phyloP scores from a whole-genome alignment of 2,888 invertebrate genomes.

The Gnatocerus cornutus region DNA sequence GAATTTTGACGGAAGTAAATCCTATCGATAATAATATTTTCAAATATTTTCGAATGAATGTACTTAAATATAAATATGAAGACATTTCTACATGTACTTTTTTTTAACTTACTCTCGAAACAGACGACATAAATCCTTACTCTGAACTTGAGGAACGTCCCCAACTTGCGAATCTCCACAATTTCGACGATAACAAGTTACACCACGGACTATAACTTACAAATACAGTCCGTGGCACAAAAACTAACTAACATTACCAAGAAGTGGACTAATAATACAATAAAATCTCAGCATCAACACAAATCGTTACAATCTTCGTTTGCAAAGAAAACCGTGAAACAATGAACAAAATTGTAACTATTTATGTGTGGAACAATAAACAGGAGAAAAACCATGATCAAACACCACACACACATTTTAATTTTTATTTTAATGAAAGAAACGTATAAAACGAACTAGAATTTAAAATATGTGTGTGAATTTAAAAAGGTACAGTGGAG shows the following conservation, averaged over 20 bases:
- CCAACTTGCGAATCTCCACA: constrained; percentile 62
- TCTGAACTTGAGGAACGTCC: constrained; percentile 58
- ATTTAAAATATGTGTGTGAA: constrained; percentile 56
- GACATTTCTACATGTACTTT: constrained; percentile 59
- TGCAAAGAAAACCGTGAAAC: neutral
- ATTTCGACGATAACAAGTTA: constrained; percentile 61
- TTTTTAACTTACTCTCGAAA: constrained; percentile 62
- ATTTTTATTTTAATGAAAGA: constrained; percentile 35
- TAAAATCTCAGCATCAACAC: constrained; percentile 34
- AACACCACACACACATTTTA: constrained; percentile 44
- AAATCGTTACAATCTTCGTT: constrained; percentile 45
- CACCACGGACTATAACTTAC: constrained; percentile 71
- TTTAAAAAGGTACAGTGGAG: constrained; percentile 58
- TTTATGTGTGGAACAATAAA: constrained; percentile 48
- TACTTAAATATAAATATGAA: constrained; percentile 52
- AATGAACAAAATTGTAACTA: constrained; percentile 50
- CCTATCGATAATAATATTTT: neutral
- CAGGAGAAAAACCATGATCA: constrained; percentile 45
- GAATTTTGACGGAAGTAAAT: too few species aligned
- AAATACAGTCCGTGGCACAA: constrained; percentile 69
- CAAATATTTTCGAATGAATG: constrained; percentile 55
- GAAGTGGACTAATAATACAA: constrained; percentile 53
- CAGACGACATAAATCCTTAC: constrained; percentile 59
- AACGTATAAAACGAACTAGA: constrained; percentile 18
- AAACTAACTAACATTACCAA: constrained; percentile 57